Evolutionary conservation across 2,797 vertebrate genomes (phyloP).

Genomic region (Thripadectes ignobilis): DNA sequence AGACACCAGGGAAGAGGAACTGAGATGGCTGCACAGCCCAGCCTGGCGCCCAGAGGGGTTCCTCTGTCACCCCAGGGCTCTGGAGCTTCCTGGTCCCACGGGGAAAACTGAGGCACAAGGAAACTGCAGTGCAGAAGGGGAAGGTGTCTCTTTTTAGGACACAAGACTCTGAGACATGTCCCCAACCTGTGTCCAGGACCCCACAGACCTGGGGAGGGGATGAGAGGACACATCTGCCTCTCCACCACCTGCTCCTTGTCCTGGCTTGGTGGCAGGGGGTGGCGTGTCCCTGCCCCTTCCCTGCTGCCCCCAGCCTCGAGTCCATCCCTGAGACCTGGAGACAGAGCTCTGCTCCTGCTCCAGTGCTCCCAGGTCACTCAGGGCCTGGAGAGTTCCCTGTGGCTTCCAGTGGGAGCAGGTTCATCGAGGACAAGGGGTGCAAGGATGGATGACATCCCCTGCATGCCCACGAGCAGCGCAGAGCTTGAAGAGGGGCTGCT

Average conservation of each 20-base stretch:
- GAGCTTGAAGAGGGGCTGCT: background rate
- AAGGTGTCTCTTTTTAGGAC: background rate
- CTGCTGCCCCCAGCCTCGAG: accelerated
- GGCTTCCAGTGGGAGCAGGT: background rate
- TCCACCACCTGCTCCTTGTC: background rate
- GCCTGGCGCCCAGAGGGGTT: accelerated
- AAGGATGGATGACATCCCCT: background rate
- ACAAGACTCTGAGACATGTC: accelerated
- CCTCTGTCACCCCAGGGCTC: background rate
- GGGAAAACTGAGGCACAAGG: background rate
- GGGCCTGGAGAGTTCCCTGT: background rate
- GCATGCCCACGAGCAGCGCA: background rate
- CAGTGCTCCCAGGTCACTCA: background rate
- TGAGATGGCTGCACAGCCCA: background rate
- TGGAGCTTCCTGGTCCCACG: background rate
- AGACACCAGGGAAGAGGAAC: background rate
- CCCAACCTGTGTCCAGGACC: accelerated
- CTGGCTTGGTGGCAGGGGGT: background rate
- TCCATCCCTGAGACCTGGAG: accelerated
- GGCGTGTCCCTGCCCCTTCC: background rate
- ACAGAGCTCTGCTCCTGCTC: background rate
- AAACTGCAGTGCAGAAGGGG: background rate
- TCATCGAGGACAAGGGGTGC: background rate
- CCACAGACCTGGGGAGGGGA: background rate
- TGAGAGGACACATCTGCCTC: background rate